Percentiles rank a stretch among this genome's conserved stretches.
phyloP scores from a whole-genome alignment of 1,140 invertebrate genomes.

The Pseudobourletiella spinata region DNA sequence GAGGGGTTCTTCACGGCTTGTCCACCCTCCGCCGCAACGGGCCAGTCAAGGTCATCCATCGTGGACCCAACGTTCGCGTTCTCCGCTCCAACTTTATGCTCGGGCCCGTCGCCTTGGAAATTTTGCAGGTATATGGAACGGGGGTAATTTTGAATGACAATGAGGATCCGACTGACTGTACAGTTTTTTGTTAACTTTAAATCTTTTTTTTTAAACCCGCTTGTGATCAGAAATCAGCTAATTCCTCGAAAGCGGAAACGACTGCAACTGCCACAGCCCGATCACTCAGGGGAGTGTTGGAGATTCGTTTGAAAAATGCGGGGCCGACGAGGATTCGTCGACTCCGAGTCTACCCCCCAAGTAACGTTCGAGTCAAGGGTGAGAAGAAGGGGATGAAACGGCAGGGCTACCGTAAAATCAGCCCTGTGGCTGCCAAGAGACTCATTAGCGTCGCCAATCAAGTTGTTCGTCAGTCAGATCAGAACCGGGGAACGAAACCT shows the following conservation, averaged over 20 bases:
- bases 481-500: not conserved
- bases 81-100: conserved; percentile 27
- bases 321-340: conserved; percentile 26
- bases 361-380: conserved; percentile 21
- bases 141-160: too few relatives aligned
- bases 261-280: conserved; percentile 29
- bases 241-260: not conserved
- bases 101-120: conserved; percentile 34
- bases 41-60: conserved; percentile 28
- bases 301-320: conserved; percentile 25
- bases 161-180: too few relatives aligned
- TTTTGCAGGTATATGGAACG: too few relatives aligned
- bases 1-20: conserved; percentile 32
- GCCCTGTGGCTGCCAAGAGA: conserved; percentile 27
- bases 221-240: too few relatives aligned
- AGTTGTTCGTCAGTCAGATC: conserved; percentile 27
- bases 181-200: too few relatives aligned
- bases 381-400: conserved; percentile 5
- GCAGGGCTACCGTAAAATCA: conserved; percentile 28
- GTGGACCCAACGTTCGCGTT: conserved; percentile 20
- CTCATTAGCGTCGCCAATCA: conserved; percentile 29
- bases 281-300: conserved; percentile 30
- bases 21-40: conserved; percentile 27
- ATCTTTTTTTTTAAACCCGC: too few relatives aligned
- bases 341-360: conserved; percentile 30